phyloP scores from a whole-genome alignment of 30 jellyfish, hydroid and myxozoan genomes.

The Hydra vulgaris region DNA sequence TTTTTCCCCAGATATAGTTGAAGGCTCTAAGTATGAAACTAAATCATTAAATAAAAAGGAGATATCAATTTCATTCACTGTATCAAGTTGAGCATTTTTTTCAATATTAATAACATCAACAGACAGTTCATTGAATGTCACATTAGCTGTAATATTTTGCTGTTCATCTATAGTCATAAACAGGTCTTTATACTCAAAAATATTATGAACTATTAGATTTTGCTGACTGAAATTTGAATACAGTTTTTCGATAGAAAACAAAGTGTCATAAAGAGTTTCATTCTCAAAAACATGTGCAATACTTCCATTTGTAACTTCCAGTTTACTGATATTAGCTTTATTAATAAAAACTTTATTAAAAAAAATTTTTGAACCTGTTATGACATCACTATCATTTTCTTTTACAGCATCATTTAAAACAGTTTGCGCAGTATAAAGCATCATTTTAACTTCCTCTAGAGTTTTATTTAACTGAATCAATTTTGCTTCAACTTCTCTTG shows the following conservation, averaged over 20 bases:
- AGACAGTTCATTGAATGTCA: background rate
- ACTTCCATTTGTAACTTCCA: slow-evolving; percentile 18
- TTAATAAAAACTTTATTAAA: background rate
- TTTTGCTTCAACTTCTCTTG: slow-evolving; percentile 15
- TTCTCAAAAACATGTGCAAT: background rate
- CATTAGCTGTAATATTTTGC: slow-evolving; percentile 36
- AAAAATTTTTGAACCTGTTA: slow-evolving; percentile 22
- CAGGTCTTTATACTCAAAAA: slow-evolving; percentile 3
- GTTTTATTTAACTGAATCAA: background rate
- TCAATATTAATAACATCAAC: background rate
- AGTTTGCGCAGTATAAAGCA: background rate
- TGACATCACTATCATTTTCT: slow-evolving; percentile 5
- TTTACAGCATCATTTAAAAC: slow-evolving; percentile 27
- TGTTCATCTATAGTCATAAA: slow-evolving; percentile 17
- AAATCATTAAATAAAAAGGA: background rate
- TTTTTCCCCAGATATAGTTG: slow-evolving; percentile 1
- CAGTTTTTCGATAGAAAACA: background rate
- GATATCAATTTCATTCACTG: slow-evolving; percentile 8
- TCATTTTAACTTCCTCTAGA: background rate
- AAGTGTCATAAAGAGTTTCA: background rate
- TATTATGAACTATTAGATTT: background rate
- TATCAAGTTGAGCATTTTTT: background rate
- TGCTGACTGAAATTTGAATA: slow-evolving; percentile 13
- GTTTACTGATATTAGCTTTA: background rate
- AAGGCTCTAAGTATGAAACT: background rate